Evolutionary conservation across 2,797 vertebrate species (phyloP).

Genomic region (Etheostoma nigrum): DNA sequence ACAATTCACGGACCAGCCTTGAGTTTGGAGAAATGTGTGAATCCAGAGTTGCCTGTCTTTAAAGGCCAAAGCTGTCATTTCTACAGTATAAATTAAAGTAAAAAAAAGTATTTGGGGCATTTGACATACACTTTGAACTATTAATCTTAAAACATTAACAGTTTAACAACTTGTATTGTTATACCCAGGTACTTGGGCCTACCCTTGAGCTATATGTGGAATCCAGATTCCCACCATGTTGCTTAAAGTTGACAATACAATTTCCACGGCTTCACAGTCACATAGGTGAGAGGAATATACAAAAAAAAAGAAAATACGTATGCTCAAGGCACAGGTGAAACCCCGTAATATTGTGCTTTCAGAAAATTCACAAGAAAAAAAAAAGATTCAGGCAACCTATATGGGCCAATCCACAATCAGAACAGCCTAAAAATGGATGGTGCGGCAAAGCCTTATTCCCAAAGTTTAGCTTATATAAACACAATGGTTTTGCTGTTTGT

Average conservation of each 20-base stretch:
- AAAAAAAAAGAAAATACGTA: neutral
- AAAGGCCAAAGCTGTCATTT: neutral
- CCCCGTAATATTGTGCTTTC: neutral
- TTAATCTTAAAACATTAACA: conserved; percentile 1
- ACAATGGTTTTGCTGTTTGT: neutral
- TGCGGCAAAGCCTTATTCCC: no score
- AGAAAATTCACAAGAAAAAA: neutral
- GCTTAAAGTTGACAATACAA: neutral
- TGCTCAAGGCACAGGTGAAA: conserved; percentile 4
- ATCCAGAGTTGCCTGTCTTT: neutral
- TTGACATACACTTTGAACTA: neutral
- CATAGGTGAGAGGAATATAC: neutral
- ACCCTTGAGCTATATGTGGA: neutral
- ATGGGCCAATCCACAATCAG: neutral
- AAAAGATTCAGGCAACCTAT: neutral
- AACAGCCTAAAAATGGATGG: no score
- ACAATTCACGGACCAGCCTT: neutral
- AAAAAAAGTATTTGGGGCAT: neutral
- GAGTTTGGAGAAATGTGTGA: neutral
- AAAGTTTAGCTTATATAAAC: conserved; percentile 21
- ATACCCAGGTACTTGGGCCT: neutral
- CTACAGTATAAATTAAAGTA: neutral
- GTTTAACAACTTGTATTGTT: neutral
- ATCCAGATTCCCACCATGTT: neutral
- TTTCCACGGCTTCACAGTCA: neutral